Conservation (phyloP, 1,140 invertebrate genomes). For the Eriocheir sinensis region DNA sequence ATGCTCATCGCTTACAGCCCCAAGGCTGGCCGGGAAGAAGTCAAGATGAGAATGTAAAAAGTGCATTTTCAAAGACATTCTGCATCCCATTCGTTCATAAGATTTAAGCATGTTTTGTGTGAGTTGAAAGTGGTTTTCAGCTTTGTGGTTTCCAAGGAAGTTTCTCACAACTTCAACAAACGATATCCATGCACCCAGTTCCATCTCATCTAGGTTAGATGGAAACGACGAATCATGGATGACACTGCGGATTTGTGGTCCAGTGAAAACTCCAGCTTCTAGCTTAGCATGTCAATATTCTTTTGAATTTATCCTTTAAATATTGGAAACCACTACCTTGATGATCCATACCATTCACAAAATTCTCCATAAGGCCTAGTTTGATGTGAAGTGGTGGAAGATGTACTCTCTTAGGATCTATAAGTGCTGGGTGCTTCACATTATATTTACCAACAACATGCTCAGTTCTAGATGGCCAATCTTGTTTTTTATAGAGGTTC, state of each 20-base stretch:
- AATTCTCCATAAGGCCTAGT: constrained; percentile 37
- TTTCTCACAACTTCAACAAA: neutral
- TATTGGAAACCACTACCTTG: constrained; percentile 32
- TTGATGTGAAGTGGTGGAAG: constrained; percentile 20
- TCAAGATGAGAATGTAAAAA: constrained; percentile 40
- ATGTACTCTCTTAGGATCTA: neutral
- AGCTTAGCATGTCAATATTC: constrained; percentile 20
- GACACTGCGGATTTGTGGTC: constrained; percentile 3
- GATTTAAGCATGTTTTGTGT: constrained; percentile 21
- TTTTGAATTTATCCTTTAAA: constrained; percentile 40
- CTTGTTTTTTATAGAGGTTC: neutral
- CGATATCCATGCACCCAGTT: constrained; percentile 32
- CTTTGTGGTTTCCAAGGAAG: constrained; percentile 30
- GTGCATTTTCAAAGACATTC: constrained; percentile 54
- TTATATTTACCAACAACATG: neutral
- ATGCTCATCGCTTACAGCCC: constrained; percentile 41
- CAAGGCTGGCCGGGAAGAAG: constrained; percentile 9
- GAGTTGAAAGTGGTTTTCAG: constrained; percentile 36
- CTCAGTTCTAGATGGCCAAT: neutral
- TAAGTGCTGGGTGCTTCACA: neutral
- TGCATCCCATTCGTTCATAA: constrained; percentile 47
- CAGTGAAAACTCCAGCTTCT: constrained; percentile 51
- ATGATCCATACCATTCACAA: constrained; percentile 34
- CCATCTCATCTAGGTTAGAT: constrained; percentile 42
- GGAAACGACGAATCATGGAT: constrained; percentile 12